phyloP scores from a whole-genome alignment of 2,113 vertebrate species.

The Xerus inauris region DNA sequence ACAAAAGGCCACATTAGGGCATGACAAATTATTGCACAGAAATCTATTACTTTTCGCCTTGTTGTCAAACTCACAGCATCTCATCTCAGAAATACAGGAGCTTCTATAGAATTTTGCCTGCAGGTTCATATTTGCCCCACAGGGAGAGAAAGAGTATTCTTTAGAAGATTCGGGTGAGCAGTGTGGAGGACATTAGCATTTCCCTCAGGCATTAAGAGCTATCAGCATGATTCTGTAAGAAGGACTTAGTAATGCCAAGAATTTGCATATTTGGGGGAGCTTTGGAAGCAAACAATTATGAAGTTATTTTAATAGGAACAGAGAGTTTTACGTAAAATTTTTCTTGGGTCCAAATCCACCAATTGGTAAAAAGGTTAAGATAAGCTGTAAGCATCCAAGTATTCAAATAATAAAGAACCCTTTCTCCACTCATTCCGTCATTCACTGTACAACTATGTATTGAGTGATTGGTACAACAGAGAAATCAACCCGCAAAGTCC shows the following conservation, averaged over 20 bases:
- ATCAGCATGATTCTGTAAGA: background rate
- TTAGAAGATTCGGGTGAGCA: background rate
- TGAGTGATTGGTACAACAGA: background rate
- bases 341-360: background rate
- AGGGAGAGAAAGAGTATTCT: background rate
- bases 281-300: background rate
- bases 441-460: background rate
- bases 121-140: background rate
- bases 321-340: background rate
- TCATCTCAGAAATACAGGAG: background rate
- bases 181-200: background rate
- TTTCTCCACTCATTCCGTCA: background rate
- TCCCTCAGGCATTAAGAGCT: background rate
- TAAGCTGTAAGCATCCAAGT: background rate
- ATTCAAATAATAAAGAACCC: background rate
- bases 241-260: background rate
- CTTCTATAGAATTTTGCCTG: background rate
- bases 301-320: slow-evolving; percentile 15
- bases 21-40: background rate
- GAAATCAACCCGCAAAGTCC: background rate
- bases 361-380: background rate
- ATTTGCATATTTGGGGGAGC: background rate
- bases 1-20: background rate
- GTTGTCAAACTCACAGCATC: background rate
- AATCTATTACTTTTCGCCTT: background rate